Conservation (phyloP, 2,797 vertebrate genomes). For the Anguilla megastoma region DNA sequence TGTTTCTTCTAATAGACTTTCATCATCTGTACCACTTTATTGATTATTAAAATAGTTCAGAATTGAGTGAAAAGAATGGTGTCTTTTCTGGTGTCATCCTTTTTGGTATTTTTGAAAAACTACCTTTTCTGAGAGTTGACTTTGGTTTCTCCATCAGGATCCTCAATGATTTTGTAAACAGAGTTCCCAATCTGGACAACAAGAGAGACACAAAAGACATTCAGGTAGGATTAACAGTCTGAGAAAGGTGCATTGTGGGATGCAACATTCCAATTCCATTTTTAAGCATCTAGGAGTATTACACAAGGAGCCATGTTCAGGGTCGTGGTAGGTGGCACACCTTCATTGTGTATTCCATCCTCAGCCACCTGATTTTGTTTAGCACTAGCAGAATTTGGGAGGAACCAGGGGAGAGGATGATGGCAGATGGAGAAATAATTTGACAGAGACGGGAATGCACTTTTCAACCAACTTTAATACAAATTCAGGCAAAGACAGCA, state of each 20-base stretch:
- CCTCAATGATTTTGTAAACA: slow-evolving; percentile 89
- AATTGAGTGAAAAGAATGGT: background rate
- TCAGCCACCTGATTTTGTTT: background rate
- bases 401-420: too few species aligned
- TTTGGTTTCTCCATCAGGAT: slow-evolving; percentile 71
- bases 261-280: background rate
- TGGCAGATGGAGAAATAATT: too few species aligned
- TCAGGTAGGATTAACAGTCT: slow-evolving; percentile 74
- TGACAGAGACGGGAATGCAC: too few species aligned
- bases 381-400: too few species aligned
- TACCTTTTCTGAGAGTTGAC: background rate
- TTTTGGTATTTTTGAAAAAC: background rate
- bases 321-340: background rate
- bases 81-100: background rate
- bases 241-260: background rate
- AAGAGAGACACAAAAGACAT: slow-evolving; percentile 92
- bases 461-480: too few species aligned
- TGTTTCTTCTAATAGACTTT: background rate
- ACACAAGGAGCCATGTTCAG: background rate
- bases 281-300: background rate
- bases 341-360: background rate
- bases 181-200: slow-evolving; percentile 88
- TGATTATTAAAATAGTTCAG: background rate
- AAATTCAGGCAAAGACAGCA: too few species aligned
- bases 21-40: background rate